Evolutionary conservation across 2,888 invertebrate species (phyloP), one percentile per base, ranked within the genome.

Genomic region (Synanthedon formicaeformis): DNA sequence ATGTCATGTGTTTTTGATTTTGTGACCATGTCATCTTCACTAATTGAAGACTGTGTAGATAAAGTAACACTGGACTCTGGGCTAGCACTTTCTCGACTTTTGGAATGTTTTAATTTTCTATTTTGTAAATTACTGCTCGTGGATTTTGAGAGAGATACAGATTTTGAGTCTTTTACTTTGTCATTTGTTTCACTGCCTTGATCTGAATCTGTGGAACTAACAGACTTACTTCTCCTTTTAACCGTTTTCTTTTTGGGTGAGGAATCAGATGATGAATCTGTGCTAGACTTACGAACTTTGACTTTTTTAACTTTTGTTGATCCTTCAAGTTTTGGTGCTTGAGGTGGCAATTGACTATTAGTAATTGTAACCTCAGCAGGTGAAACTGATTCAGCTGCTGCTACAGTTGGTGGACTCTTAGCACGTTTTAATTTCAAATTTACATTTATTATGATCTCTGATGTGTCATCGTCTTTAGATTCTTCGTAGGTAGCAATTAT

Each of bases 61-160:
- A 88, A 87, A 52, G 90, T 84, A n/a, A 78, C 64, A 71, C 86
- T 86, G 56, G 89, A 75, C 67, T 88, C 80, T 56, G 87, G 81
- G 55, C 83, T 81, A 58, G 82, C 79, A 63, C 82, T 80, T 70
- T 84, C 84, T 54, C 81, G 66, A 14, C 80, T 79, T 62, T 81
- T 85, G 65, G 77, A 76, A 75, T 78, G 74, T 73, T 73, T 81
- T 53, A 71, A 65, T 66, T 79, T 83, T 41, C 77, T 75, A 56
- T 80, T 84, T 55, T 66, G 65, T 55, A 78, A 57, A 62, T 74
- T 78, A 57, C 58, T 69, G 56, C 57, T 70, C 51, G 81, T 73
- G 2, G 71, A 58, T 41, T 64, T 74, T 63, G 57, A n/a, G 69
- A n/a, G 54, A 11, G 72, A 65, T 49, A 58, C 53, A 34, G 64